Conservation (phyloP, 2,888 invertebrate species). For the Caenorhabditis auriculariae region DNA sequence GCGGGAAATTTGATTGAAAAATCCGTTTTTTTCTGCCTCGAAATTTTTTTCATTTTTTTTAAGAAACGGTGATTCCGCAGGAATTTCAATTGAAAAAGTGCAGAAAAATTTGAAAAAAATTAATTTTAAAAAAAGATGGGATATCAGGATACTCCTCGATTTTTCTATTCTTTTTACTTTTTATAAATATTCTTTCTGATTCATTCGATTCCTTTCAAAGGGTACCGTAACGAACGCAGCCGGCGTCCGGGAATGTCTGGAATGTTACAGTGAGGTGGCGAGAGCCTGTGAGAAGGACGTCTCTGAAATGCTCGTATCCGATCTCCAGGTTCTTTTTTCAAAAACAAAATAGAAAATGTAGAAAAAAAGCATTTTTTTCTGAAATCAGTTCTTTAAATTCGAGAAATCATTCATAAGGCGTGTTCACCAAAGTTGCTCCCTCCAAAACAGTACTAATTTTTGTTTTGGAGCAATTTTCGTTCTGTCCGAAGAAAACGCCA, state of each 20-base stretch:
- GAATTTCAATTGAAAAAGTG: no score
- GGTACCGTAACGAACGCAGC: not conserved
- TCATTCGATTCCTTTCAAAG: not conserved
- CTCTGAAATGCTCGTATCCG: constrained; percentile 73
- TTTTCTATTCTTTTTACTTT: no score
- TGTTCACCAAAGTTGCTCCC: no score
- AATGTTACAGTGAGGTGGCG: constrained; percentile 77
- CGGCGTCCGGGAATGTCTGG: constrained; percentile 75
- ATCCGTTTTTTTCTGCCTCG: not conserved
- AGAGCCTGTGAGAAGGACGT: constrained; percentile 67
- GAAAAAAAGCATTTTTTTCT: not conserved
- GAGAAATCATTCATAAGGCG: no score
- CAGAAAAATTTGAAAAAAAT: no score
- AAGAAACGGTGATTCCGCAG: constrained; percentile 7
- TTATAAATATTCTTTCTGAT: no score
- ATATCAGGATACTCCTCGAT: no score
- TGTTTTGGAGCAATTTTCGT: no score
- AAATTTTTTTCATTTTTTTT: constrained; percentile 1
- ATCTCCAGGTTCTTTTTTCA: constrained; percentile 73
- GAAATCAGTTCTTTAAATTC: no score
- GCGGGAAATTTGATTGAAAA: not conserved
- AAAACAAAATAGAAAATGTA: not conserved
- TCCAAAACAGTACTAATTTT: no score
- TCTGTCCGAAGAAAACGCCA: no score
- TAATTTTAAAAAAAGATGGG: no score